Evolutionary conservation across 2,888 invertebrate species (phyloP), one percentile per base, ranked within the genome.

Genomic region (Brachylomia viminalis): DNA sequence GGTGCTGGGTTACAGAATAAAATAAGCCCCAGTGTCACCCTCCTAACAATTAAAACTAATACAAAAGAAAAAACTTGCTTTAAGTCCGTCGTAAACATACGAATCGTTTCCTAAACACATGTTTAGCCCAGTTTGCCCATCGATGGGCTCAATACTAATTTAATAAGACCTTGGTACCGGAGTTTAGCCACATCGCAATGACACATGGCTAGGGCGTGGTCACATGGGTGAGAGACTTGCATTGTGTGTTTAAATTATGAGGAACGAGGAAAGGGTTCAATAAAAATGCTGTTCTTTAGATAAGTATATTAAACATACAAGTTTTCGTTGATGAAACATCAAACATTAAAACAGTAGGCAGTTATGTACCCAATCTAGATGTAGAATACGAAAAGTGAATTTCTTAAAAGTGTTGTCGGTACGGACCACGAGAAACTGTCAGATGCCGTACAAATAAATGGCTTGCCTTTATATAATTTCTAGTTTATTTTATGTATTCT

Each of bases 111-210:
- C 33, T 30, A 68, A 74, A 17, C 58, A 58, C n/a, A 30, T 72
- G 56, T 45, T 65, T 66, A 75, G 47, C n/a, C 69, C 49, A 75
- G 56, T 74, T 81, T 47, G 81, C 68, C 83, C 84, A 84, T 33
- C 59, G 62, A 13, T 83, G 84, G 83, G 74, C 77, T 59, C 64
- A 75, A 79, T 80, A 70, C 69, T 75, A 64, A 79, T 84, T 75
- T 67, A 70, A 81, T 77, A 75, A 75, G 78, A 75, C 81, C 82
- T 84, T 81, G 83, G 77, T 77, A 72, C 23, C 52, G 27, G 42
- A 72, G 73, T 80, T 69, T 68, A 72, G 68, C 54, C 23, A 69
- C 73, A 71, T 72, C 71, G 76, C 84, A 74, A 77, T 83, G 84
- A 84, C 84, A 83, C 71, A 62, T 11, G 7, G 13, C 62, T 2